Percentiles rank a stretch among this genome's conserved stretches.
These are phyloP conservation scores for Phalloptychus januarius DNA, from an alignment of 2,797 vertebrate genomes.

Conservation along the genomic window DNA sequence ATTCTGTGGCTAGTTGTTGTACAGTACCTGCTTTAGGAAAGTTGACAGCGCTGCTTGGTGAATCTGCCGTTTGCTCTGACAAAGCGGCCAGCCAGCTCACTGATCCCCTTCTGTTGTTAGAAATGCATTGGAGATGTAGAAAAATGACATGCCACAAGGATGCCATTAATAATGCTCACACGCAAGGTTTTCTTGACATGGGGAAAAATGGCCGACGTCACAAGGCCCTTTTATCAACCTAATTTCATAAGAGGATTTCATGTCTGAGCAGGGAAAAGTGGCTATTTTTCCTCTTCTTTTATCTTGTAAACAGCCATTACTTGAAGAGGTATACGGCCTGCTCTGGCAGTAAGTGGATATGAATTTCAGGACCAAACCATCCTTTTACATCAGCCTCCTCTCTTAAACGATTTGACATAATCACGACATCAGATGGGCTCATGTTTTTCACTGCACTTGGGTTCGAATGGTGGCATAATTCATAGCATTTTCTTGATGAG, in stretches of 20 bases:
- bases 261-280: slow-evolving; percentile 73
- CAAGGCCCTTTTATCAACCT: slow-evolving; percentile 81
- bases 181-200: slow-evolving; percentile 80
- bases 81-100: slow-evolving; percentile 50
- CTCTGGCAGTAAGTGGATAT: slow-evolving; percentile 78
- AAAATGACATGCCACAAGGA: slow-evolving; percentile 81
- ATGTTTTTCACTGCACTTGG: slow-evolving; percentile 34
- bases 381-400: slow-evolving; percentile 74
- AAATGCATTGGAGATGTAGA: slow-evolving; percentile 70
- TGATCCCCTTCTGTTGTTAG: slow-evolving; percentile 60
- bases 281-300: slow-evolving; percentile 79
- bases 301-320: slow-evolving; percentile 82
- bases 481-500: slow-evolving; percentile 71
- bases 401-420: slow-evolving; percentile 71
- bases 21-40: slow-evolving; percentile 43
- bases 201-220: slow-evolving; percentile 79
- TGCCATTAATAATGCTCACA: slow-evolving; percentile 84
- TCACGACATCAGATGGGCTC: slow-evolving; percentile 67
- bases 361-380: slow-evolving; percentile 76
- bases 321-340: slow-evolving; percentile 70
- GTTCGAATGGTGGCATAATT: slow-evolving; percentile 54
- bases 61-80: slow-evolving; percentile 59
- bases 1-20: slow-evolving; percentile 49
- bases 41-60: slow-evolving; percentile 51
- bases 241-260: slow-evolving; percentile 80